Evolutionary conservation across 2,888 invertebrate genomes (phyloP), one percentile per base, ranked within the genome.

Genomic region (Meiosimyza platycephala): DNA sequence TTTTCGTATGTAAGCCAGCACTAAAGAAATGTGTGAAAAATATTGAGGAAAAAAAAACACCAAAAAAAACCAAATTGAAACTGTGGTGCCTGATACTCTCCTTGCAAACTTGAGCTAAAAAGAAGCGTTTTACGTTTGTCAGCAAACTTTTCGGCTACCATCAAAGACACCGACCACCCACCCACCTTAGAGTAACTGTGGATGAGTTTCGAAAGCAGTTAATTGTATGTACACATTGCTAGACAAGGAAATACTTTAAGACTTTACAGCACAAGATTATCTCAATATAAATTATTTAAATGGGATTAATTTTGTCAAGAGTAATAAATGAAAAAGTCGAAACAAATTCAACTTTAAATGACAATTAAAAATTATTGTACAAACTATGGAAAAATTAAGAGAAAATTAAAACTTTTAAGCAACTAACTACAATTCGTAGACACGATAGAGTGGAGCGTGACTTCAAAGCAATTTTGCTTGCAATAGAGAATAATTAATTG

Each of bases 291-390:
- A 64, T 50, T 28, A 51, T 51, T 64, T 51, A 18, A 64, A 51
- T 28, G 18, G 63, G 16, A 63, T 47, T 40, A n/a, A 63, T 63
- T 63, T 63, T 48, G 48, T 63, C 9, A 13, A 63, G 47, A 16
- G 48, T 13, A 22, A 59, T 7, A 33, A 33, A 60, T 3, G n/a
- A 33, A 28, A 33, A 13, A 60, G 7, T 22, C 50, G 18, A 15
- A 18, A 28, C 7, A 65, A 65, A 65, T 65, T 65, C 48, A 55
- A 67, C 57, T 47, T 67, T 67, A 67, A 67, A 67, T 67, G 55
- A 57, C 67, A 67, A 69, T 60, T 59, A 69, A 69, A 66, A 69
- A 60, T 28, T 12, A 1, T 0, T 40, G 9, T 40, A 62, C 51
- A 69, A 69, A 69, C 6, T 62, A 60, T 48, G 50, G 51, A 68